Base-by-base conservation (phyloP, 2,113 vertebrate genomes). In the Holacanthus passer region DNA sequence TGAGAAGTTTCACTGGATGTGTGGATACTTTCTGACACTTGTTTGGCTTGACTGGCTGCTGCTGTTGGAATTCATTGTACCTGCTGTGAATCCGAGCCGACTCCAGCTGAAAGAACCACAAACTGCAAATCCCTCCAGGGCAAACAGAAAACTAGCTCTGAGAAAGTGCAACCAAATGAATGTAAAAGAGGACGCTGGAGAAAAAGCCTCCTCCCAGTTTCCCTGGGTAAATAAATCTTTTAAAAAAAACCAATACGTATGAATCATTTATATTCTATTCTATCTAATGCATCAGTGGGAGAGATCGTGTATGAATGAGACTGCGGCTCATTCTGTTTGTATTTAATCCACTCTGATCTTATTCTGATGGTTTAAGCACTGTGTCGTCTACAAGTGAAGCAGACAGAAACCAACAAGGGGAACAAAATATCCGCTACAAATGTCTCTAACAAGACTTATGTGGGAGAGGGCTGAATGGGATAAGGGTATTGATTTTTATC, bases 401-500 rank as follows among this genome's bases (percentile, higher is more conserved):
- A 27, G 53, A 87, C 76, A 82, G 41, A 56, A 84, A 24, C 53
- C 83, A 86, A 81, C 67, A 55, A 79, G 74, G 78, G 82, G 56
- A 83, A 76, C 58, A 68, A 82, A 86, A 90, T 69, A 84, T 77
- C 64, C 31, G 2, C 75, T 72, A 31, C 86, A 77, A 76, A 88
- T 39, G 77, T 84, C 67, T 88, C 68, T 79, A 91, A 89, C 89
- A 82, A 81, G 91, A 86, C 81, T 29, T 75, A 88, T 85, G 89
- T 81, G 86, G 75, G 81, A 86, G 86, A 84, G 88, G 70, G 32
- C 81, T 60, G 85, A 77, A 85, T 70, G 71, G 84, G 88, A 89
- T 87, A 73, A 82, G 37, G 5, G 62, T 79, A 91, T 88, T 80
- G 91, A 91, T 91, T 87, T 73, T 78, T 43, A 87, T 87, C 79